Evolutionary conservation across 2,797 vertebrate genomes (phyloP).

Genomic region (Anabas testudineus): DNA sequence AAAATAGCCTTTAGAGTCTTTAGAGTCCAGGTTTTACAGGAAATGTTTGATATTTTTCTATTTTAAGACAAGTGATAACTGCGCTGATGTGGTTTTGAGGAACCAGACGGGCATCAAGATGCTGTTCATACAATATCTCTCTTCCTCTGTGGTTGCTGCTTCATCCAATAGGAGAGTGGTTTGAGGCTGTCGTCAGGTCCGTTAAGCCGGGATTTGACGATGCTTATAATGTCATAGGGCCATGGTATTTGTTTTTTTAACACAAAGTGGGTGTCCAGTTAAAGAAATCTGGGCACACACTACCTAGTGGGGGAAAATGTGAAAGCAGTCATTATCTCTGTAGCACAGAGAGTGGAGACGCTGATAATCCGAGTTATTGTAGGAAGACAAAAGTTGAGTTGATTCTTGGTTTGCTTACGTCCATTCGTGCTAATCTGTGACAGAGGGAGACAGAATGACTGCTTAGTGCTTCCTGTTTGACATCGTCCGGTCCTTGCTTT

Average conservation of each 20-base stretch:
- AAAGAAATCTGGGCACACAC: background rate
- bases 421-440: background rate
- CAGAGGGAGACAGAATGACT: background rate
- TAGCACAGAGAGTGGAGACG: background rate
- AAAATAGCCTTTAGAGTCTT: background rate
- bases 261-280: slow-evolving; percentile 2
- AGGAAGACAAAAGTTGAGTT: slow-evolving; percentile 1
- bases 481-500: slow-evolving; percentile 40
- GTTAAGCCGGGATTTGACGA: slow-evolving; percentile 45
- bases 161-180: slow-evolving; percentile 52
- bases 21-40: background rate
- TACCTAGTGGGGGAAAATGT: background rate
- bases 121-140: slow-evolving; percentile 40
- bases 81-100: slow-evolving; percentile 50
- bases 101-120: slow-evolving; percentile 31
- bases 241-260: background rate
- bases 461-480: slow-evolving; percentile 45
- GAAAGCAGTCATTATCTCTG: background rate
- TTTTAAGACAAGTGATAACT: background rate
- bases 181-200: slow-evolving; percentile 55
- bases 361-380: background rate
- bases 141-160: slow-evolving; percentile 63
- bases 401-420: background rate
- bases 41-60: slow-evolving; percentile 7
- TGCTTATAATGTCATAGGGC: slow-evolving; percentile 5